These are phyloP conservation scores for Nibea albiflora DNA, from an alignment of 2,113 vertebrate species.

Conservation along the genomic window DNA sequence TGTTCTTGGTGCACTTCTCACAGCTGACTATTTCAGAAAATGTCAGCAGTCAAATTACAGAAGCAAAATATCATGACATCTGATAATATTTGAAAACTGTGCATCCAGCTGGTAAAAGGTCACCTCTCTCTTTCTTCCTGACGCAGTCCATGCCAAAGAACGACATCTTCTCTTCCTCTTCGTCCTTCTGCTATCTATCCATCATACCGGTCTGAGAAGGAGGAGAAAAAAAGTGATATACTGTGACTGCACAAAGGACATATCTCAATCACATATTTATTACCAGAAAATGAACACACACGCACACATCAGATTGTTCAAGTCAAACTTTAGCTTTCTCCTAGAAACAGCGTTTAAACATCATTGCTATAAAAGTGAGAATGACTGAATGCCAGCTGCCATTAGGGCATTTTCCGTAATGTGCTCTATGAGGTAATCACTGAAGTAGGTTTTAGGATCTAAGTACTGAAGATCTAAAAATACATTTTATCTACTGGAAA, in stretches of 20 bases:
- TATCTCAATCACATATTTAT: conserved; percentile 2
- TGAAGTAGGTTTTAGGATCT: neutral
- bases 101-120: neutral
- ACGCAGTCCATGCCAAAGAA: conserved; percentile 85
- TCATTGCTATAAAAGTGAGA: conserved; percentile 14
- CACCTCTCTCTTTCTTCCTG: conserved; percentile 86
- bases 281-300: neutral
- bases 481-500: conserved; percentile 18
- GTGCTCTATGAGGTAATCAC: conserved; percentile 55
- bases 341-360: neutral
- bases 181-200: conserved; percentile 74
- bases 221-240: neutral
- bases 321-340: neutral
- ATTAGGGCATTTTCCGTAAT: conserved; percentile 41
- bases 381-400: conserved; percentile 21
- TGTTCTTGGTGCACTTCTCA: too few species aligned
- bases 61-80: neutral
- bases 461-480: neutral
- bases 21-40: neutral
- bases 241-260: neutral
- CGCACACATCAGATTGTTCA: neutral
- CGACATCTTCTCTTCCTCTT: conserved; percentile 83
- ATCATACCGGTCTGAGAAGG: conserved; percentile 70
- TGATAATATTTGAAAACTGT: neutral
- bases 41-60: neutral